Conservation (phyloP, 1,140 invertebrate genomes). For the Hetaerina americana region DNA sequence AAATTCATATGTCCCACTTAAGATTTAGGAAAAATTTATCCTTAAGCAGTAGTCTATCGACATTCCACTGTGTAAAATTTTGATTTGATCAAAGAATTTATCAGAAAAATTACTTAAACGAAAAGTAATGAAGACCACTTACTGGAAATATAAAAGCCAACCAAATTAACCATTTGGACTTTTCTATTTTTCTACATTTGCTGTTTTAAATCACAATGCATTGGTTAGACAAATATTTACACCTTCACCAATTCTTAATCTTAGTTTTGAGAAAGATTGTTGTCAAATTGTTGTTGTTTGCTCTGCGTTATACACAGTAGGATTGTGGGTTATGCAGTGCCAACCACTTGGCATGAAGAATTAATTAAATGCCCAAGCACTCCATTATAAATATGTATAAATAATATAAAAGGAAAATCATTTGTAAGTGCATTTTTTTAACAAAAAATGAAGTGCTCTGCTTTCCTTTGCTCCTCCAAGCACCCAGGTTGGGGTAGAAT, state of each 20-base stretch:
- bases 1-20: no score
- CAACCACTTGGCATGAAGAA: neutral
- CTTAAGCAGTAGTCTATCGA: no score
- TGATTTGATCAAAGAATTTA: neutral
- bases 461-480: neutral
- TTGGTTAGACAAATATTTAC: neutral
- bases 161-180: neutral
- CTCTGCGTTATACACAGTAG: neutral
- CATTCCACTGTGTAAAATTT: neutral
- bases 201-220: neutral
- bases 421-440: neutral
- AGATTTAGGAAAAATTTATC: no score
- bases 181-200: slow-evolving; percentile 1
- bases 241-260: neutral
- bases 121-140: neutral
- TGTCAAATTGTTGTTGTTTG: neutral
- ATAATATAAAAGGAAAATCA: slow-evolving; percentile 1
- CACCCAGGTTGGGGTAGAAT: no score
- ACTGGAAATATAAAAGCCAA: neutral
- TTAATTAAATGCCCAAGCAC: neutral
- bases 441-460: neutral
- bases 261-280: neutral
- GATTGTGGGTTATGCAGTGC: neutral
- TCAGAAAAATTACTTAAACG: neutral
- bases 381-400: neutral